These are phyloP conservation scores for Amyelois transitella DNA, from an alignment of 1,140 invertebrate species.

Conservation along the genomic window DNA sequence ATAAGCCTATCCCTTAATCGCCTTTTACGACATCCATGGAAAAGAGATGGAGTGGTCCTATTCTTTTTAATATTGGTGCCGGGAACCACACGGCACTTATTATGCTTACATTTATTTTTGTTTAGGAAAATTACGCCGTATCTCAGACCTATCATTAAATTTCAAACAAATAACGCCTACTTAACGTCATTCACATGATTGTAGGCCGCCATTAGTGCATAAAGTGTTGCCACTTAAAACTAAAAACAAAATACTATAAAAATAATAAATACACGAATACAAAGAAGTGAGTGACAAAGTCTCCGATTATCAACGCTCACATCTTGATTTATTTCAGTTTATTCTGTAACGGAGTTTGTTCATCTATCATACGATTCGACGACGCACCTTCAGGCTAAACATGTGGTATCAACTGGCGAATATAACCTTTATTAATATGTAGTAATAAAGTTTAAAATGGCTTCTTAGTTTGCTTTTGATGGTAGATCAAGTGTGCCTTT, in stretches of 20 bases:
- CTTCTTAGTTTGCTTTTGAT: not conserved
- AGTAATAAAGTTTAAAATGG: not conserved
- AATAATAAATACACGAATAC: constrained; percentile 19
- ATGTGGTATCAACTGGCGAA: not conserved
- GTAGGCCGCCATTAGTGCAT: constrained; percentile 31
- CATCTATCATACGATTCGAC: constrained; percentile 39
- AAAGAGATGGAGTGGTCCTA: no score
- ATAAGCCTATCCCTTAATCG: no score
- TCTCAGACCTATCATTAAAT: not conserved
- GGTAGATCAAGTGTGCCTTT: constrained; percentile 12
- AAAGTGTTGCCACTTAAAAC: constrained; percentile 31
- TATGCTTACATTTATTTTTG: no score
- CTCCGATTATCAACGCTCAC: constrained; percentile 33
- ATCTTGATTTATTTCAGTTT: constrained; percentile 52
- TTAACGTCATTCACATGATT: constrained; percentile 33
- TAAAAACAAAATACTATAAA: constrained; percentile 21
- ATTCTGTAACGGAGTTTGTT: constrained; percentile 27
- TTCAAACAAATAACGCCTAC: constrained; percentile 25
- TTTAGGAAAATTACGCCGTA: not conserved
- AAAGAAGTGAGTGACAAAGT: constrained; percentile 51
- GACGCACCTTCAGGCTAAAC: constrained; percentile 2
- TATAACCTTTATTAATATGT: not conserved
- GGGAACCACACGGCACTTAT: no score
- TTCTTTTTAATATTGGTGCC: no score
- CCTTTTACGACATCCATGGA: no score